A percentile compares a stretch with the other conserved stretches of the same genome.
These are phyloP conservation scores for Streptopelia turtur DNA, from an alignment of 2,797 vertebrate genomes.

Conservation along the genomic window DNA sequence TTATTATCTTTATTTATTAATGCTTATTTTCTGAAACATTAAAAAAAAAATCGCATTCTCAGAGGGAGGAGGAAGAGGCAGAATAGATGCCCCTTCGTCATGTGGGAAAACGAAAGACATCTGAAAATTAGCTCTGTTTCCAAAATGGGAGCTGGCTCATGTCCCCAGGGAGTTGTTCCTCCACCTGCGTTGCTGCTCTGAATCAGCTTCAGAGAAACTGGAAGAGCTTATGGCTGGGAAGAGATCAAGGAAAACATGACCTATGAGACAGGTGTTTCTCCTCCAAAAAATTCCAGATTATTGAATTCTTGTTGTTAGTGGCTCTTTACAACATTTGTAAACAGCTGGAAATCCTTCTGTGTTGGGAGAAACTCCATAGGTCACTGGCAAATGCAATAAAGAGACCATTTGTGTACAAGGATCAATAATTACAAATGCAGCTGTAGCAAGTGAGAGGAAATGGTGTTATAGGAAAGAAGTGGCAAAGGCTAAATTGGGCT, in stretches of 20 bases:
- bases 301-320: background rate
- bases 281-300: background rate
- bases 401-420: background rate
- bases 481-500: background rate
- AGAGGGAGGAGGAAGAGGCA: background rate
- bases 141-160: background rate
- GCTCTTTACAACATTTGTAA: background rate
- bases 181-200: background rate
- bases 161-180: background rate
- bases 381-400: background rate
- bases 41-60: background rate
- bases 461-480: background rate
- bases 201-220: background rate
- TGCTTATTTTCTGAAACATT: background rate
- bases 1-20: background rate
- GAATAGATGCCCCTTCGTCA: background rate
- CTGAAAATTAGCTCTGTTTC: conserved; percentile 24
- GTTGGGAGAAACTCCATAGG: background rate
- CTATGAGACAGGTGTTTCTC: background rate
- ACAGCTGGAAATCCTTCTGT: background rate
- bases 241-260: background rate
- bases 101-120: background rate
- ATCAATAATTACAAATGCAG: background rate
- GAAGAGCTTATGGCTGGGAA: background rate
- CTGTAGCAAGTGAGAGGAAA: background rate